Percentiles rank a stretch among this genome's conserved stretches.
Conservation (phyloP, 2,797 vertebrate genomes). For the Sebastes cheni region DNA sequence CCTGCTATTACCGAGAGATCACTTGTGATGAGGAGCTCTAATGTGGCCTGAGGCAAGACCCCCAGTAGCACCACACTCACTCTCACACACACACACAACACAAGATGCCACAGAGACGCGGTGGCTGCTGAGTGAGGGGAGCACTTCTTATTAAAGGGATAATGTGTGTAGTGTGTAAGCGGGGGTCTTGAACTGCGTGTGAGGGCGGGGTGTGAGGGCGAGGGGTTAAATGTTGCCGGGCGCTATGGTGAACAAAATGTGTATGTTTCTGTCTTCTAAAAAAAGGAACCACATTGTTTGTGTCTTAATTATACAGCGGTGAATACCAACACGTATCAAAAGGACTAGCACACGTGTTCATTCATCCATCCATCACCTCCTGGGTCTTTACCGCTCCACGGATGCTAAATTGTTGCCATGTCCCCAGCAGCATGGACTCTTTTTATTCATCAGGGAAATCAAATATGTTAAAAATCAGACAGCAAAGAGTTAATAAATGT, state of each 20-base stretch:
- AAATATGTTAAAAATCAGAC: background rate
- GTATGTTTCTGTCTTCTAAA: background rate
- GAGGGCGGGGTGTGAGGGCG: background rate
- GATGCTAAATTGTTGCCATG: conserved; percentile 23
- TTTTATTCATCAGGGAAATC: background rate
- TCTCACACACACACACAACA: conserved; percentile 21
- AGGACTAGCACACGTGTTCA: background rate
- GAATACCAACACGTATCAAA: background rate
- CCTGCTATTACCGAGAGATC: conserved; percentile 59
- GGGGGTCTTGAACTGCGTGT: background rate
- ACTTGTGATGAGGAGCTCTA: conserved; percentile 44
- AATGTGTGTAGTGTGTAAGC: background rate
- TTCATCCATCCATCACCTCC: background rate
- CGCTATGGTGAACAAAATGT: background rate
- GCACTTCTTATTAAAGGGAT: background rate
- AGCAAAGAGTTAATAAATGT: background rate
- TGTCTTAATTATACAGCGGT: background rate
- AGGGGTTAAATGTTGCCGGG: background rate
- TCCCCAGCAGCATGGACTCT: background rate
- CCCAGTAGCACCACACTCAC: conserved; percentile 29
- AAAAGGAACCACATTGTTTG: background rate
- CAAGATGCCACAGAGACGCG: background rate
- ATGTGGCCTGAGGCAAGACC: conserved; percentile 63
- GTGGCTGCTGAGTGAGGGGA: background rate
- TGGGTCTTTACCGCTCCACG: background rate